Base-by-base conservation (phyloP, 2,113 vertebrate species). In the Mesocricetus auratus region DNA sequence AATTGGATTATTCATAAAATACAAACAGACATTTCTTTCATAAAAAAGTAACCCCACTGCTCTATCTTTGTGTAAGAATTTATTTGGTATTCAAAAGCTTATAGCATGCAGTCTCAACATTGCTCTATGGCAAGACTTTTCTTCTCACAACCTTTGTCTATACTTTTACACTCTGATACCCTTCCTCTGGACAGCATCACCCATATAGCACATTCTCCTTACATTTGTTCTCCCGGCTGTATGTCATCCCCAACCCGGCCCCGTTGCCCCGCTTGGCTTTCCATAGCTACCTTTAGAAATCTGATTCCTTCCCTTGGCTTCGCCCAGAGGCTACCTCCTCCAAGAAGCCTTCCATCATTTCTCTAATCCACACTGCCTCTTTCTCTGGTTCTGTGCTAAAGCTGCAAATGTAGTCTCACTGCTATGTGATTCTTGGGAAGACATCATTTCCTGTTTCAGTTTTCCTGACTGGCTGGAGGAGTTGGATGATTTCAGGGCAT, bases 1-100 rank as follows among this genome's bases (percentile, higher is more conserved):
- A 82, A 66, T 88, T 88, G 26, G 3, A 45, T 82, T 77, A 64
- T 93, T 89, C 90, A 64, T 45, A 31, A 92, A 96, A 94, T 64
- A 77, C 22, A 8, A 87, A 2, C n/a, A 71, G 31, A 47, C 3
- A 39, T 93, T 94, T 91, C 2, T 77, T 71, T 45, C 68, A 77
- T 69, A 36, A 62, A 45, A 78, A 93, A 58, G 7, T 22, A 91
- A 7, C 4, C 31, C 68, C 62, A 45, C 17, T 26, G 10, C 12
- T 74, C 11, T 69, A 13, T 19, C 33, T 39, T 91, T 22, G 31
- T 56, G 50, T 77, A 19, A 56, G 69, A 56, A 36, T 85, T 56
- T 42, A 82, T 60, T 87, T 75, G 1, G 16, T 50, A 89, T 73
- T 91, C 16, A 81, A 89, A 96, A 75, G 22, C 29, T 21, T 92